Conservation (phyloP, 2,888 invertebrate species). For the Dryadula phaetusa region DNA sequence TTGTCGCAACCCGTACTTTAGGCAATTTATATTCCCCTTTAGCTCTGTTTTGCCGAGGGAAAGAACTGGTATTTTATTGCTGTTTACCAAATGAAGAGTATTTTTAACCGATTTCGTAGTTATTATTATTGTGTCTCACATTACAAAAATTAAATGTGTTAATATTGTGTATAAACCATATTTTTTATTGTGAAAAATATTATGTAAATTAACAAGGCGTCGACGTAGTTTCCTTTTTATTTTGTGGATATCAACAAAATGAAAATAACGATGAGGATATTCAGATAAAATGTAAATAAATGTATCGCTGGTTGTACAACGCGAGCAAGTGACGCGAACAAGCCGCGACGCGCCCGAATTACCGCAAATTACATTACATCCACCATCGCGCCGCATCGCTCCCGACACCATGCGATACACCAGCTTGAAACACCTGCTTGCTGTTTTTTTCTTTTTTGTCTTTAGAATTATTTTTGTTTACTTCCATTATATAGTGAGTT, state of each 20-base stretch:
- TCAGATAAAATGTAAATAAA: constrained; percentile 49
- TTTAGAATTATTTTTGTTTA: background rate
- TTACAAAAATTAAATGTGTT: no score
- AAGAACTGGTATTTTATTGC: constrained; percentile 2
- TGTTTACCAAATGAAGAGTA: constrained; percentile 3
- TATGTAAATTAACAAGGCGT: background rate
- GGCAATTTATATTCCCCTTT: constrained; percentile 30
- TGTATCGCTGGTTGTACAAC: constrained; percentile 42
- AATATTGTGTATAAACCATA: background rate
- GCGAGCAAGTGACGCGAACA: constrained; percentile 57
- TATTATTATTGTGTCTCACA: background rate
- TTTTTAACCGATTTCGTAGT: background rate
- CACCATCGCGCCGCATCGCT: constrained; percentile 49
- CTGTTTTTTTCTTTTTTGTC: constrained; percentile 22
- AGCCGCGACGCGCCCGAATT: constrained; percentile 63
- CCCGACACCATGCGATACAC: constrained; percentile 32
- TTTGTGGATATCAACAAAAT: background rate
- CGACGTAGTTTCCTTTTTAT: background rate
- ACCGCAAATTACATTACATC: constrained; percentile 79
- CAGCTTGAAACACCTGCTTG: constrained; percentile 25
- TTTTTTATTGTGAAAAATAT: background rate
- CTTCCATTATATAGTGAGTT: background rate
- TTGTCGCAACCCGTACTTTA: constrained; percentile 49
- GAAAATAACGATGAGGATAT: constrained; percentile 35
- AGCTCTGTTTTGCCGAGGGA: constrained; percentile 21